A percentile compares a stretch with the other conserved stretches of the same genome.
These are phyloP conservation scores for Montipora efflorescens DNA, from an alignment of 64 coral and sea anemone species.

Conservation along the genomic window DNA sequence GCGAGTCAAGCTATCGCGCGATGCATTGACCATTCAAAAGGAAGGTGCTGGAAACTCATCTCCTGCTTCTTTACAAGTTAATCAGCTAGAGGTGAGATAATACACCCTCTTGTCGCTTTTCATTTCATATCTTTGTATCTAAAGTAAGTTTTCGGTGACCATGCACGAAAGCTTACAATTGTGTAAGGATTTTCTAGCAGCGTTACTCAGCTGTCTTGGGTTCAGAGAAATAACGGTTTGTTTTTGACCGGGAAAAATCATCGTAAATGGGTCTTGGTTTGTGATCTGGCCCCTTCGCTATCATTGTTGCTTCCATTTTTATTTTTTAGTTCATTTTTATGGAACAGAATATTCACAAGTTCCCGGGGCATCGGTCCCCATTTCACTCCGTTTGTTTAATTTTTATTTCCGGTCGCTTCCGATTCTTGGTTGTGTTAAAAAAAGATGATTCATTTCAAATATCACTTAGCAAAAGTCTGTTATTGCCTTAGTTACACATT, in stretches of 20 bases:
- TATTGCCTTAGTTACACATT: neutral
- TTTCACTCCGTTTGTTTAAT: neutral
- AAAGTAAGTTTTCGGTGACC: neutral
- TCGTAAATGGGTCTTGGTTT: no score
- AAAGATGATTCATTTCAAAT: neutral
- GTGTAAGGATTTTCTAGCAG: neutral
- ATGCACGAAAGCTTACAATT: neutral
- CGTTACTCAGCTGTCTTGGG: neutral
- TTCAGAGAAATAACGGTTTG: no score
- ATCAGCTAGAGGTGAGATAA: slow-evolving; percentile 14
- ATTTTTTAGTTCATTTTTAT: neutral
- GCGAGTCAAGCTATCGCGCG: slow-evolving; percentile 86
- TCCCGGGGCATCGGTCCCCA: neutral
- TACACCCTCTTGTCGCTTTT: neutral
- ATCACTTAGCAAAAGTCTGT: neutral
- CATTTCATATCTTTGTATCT: neutral
- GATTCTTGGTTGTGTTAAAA: neutral
- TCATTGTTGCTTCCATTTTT: neutral
- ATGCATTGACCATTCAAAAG: slow-evolving; percentile 93
- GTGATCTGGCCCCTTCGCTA: neutral
- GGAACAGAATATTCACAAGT: neutral
- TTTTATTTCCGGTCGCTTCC: neutral
- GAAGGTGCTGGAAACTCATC: slow-evolving; percentile 59
- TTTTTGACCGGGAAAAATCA: no score
- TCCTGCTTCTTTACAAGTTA: neutral